Base-by-base conservation (phyloP, 2,888 invertebrate species). In the Dexiosoma caninum region DNA sequence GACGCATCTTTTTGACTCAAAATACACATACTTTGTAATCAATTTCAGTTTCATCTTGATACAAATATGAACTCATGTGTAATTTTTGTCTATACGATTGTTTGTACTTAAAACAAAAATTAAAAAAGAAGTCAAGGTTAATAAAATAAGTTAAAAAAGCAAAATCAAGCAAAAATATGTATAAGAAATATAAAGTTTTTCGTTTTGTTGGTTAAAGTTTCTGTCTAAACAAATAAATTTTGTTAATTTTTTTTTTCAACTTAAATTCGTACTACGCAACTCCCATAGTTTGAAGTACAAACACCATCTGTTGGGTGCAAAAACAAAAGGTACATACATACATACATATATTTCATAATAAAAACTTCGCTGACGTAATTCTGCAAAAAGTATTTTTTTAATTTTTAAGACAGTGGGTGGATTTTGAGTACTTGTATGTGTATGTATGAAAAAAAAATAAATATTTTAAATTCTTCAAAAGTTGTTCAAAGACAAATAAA, bases 301-400 rank as follows among this genome's bases (percentile, higher is more conserved):
- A 51, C 67, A 70, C 59, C 79, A 76, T 75, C 70, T 79, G 78
- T 74, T 69, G 62, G 72, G 46, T 69, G 76, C 62, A 55, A 72
- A 81, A 64, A n/a, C 23, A 67, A 74, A 72, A 27, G n/a, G n/a
- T n/a, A n/a, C n/a, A n/a, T n/a, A n/a, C n/a, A n/a, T n/a, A n/a
- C n/a, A n/a, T n/a, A 27, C 67, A 23, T 44, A n/a, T 23, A 9
- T n/a, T 40, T 70, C 14, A 23, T 49, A 76, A 67, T 16, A 55
- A 53, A 19, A 53, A 67, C 7, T 59, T 6, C 51, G 62, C 72
- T 81, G 77, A 81, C 81, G 81, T 81, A 81, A 81, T 81, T 69
- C 69, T 37, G 77, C 72, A 69, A 74, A 74, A 69, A 77, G 60
- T 57, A 71, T 10, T 69, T 6, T 27, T 6, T 3, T 27, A 59